These are phyloP conservation scores for Phenacoccus solenopsis DNA, from an alignment of 1,140 invertebrate species.

Conservation along the genomic window DNA sequence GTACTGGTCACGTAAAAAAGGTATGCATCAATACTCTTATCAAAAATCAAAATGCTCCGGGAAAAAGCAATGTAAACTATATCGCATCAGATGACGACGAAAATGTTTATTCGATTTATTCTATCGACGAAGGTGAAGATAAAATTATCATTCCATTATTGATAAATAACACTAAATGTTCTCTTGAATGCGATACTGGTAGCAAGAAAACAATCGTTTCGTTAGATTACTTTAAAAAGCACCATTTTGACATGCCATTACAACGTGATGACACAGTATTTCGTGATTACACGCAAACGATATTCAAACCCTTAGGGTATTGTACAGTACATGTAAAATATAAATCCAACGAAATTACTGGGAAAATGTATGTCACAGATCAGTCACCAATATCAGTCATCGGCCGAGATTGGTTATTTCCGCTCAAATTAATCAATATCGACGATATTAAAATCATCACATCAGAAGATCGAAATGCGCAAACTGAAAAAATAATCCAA, in stretches of 20 bases:
- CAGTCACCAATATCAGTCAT: not conserved
- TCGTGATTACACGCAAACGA: not conserved
- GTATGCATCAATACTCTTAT: not conserved
- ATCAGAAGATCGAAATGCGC: not conserved
- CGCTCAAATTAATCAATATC: slow-evolving; percentile 13
- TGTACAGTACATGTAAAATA: not conserved
- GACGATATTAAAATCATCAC: not conserved
- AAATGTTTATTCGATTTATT: too few species aligned
- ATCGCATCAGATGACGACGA: too few species aligned
- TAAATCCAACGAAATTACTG: slow-evolving; percentile 13
- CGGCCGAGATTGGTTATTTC: not conserved
- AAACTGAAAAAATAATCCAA: not conserved
- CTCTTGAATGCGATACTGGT: not conserved
- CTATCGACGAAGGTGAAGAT: not conserved
- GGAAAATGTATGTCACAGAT: slow-evolving; percentile 9
- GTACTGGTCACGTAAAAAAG: not conserved
- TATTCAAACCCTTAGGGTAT: not conserved
- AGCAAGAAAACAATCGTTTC: not conserved
- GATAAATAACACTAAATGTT: not conserved
- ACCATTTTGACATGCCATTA: not conserved
- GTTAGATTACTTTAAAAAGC: too few species aligned
- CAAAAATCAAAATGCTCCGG: not conserved
- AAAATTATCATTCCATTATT: not conserved
- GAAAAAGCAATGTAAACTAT: not conserved
- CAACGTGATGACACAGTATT: not conserved